Evolutionary conservation across 2,113 vertebrate species (phyloP), one percentile per base, ranked within the genome.

Genomic region (Paralichthys olivaceus): DNA sequence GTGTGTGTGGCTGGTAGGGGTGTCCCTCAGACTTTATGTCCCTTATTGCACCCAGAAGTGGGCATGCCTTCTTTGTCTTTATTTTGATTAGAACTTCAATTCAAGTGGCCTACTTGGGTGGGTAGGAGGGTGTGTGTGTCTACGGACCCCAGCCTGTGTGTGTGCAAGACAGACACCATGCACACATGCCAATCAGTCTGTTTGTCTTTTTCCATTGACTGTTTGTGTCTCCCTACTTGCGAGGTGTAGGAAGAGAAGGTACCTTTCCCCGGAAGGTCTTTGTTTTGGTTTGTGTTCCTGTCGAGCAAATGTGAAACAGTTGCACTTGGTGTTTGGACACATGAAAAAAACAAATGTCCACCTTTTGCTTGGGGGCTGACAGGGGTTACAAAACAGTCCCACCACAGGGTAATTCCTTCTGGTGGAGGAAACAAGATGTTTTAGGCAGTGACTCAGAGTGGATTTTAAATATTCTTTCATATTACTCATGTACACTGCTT

Each of bases 21-120:
- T 83, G 84, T 90, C 75, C 80, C 77, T 84, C 61, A 69, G 74
- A 85, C 85, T 89, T 92, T 87, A 86, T 87, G 80, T 85, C 81
- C 83, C 79, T 76, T 69, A 83, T 89, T 91, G 85, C 91, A 89
- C 90, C 82, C 87, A 79, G 71, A 69, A 78, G 77, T 79, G 75
- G 87, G 81, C 79, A 84, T 85, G 76, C 72, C 69, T 66, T 78
- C 77, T 83, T 86, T 90, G 84, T 89, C 86, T 91, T 91, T 89
- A 90, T 93, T 92, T 90, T 91, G 90, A 90, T 92, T 83, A 89
- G 83, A 87, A 80, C 83, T 75, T 81, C 32, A 86, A 66, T 84
- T 78, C 63, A 77, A n/a, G n/a, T 69, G 64, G 77, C 58, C 32
- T 69, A 57, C 32, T 69, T 60, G 53, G 43, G 70, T 86, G 63